These are phyloP conservation scores for Busseola fusca DNA, from an alignment of 2,888 invertebrate genomes.

Conservation along the genomic window DNA sequence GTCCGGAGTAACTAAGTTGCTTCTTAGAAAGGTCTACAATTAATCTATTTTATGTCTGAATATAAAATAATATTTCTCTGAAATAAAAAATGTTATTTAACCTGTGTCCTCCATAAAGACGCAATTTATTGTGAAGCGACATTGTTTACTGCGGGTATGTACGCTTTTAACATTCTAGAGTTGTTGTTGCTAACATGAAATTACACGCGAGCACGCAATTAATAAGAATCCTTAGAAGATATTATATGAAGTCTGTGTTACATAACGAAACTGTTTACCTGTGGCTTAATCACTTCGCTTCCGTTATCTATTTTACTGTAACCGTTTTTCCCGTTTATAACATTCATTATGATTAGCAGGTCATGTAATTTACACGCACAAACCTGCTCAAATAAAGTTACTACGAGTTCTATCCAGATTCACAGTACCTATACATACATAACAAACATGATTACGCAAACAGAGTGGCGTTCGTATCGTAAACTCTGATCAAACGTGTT, in stretches of 20 bases:
- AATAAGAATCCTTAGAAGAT: slow-evolving; percentile 15
- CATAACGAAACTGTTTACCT: neutral
- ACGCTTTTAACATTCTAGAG: neutral
- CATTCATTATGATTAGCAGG: neutral
- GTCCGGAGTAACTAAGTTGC: neutral
- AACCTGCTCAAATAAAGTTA: neutral
- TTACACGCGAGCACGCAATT: slow-evolving; percentile 16
- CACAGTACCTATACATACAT: neutral
- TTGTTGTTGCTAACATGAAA: neutral
- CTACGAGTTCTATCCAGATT: slow-evolving; percentile 1
- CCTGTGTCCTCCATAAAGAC: neutral
- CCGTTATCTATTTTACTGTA: neutral
- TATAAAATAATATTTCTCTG: neutral
- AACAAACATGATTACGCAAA: slow-evolving; percentile 12
- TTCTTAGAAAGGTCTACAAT: neutral
- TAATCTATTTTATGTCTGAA: neutral
- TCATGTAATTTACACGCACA: no score
- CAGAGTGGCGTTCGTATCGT: slow-evolving; percentile 16
- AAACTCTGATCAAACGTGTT: slow-evolving; percentile 34
- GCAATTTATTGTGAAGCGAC: neutral
- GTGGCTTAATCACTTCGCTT: neutral
- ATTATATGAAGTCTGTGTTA: neutral
- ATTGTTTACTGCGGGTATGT: slow-evolving; percentile 10
- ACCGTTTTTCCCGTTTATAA: neutral
- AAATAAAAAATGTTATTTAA: slow-evolving; percentile 8